A percentile compares a stretch with the other conserved stretches of the same genome.
Conservation (phyloP, 2,797 vertebrate genomes). For the Eleutherodactylus coqui region DNA sequence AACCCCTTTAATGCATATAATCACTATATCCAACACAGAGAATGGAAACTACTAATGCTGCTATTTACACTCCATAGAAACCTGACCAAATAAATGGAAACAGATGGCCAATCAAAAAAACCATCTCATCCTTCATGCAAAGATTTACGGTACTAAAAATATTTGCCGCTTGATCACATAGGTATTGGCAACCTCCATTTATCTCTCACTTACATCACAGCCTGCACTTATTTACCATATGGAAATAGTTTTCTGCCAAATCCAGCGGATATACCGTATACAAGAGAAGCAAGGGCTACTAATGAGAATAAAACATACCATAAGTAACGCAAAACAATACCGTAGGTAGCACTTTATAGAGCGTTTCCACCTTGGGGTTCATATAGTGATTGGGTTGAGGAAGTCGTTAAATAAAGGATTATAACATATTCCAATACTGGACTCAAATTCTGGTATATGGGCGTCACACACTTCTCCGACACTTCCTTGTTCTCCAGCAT, state of each 20-base stretch:
- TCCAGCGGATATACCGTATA: not conserved
- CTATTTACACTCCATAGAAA: not conserved
- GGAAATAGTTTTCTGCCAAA: constrained; percentile 26
- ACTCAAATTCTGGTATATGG: too few relatives aligned
- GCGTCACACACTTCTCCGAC: too few relatives aligned
- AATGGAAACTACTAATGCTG: not conserved
- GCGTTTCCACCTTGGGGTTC: too few relatives aligned
- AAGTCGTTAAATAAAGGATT: too few relatives aligned
- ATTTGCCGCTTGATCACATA: not conserved
- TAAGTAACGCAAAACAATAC: not conserved
- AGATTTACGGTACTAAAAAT: not conserved
- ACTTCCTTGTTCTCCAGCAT: too few relatives aligned
- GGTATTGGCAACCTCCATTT: not conserved
- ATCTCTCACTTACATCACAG: constrained; percentile 47
- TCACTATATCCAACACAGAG: not conserved
- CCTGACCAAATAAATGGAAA: not conserved
- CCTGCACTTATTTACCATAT: constrained; percentile 31
- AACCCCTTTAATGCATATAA: too few relatives aligned
- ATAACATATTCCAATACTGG: too few relatives aligned
- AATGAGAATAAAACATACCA: not conserved
- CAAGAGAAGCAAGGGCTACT: not conserved
- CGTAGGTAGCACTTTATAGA: not conserved
- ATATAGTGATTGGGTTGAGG: too few relatives aligned
- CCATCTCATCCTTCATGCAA: constrained; percentile 5
- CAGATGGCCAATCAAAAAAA: not conserved